A percentile compares a stretch with the other conserved stretches of the same genome.
Evolutionary conservation across 1,140 invertebrate species (phyloP).

Genomic region (Drosophila novamexicana): DNA sequence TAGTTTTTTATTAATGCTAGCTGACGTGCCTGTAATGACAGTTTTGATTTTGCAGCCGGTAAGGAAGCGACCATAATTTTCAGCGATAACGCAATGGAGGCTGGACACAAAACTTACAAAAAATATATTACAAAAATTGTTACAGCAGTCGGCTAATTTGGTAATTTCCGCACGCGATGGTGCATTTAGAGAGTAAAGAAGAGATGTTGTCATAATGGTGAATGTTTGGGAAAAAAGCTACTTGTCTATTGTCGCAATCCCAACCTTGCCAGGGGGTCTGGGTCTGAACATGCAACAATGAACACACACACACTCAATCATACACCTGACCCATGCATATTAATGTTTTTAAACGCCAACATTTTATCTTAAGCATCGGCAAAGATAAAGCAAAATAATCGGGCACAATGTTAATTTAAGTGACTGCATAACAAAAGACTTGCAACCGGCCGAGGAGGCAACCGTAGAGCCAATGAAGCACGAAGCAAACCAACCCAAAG

Average conservation of each 20-base stretch:
- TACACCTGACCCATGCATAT: conserved; percentile 34
- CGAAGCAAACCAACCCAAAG: conserved; percentile 16
- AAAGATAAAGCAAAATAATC: conserved; percentile 42
- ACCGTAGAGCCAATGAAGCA: conserved; percentile 25
- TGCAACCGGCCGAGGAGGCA: conserved; percentile 47
- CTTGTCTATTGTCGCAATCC: conserved; percentile 42
- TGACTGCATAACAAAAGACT: conserved; percentile 74
- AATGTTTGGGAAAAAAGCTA: conserved; percentile 37
- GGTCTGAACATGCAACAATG: conserved; percentile 46
- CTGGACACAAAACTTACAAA: conserved; percentile 8
- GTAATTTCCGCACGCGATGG: conserved; percentile 68
- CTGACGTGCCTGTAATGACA: not conserved
- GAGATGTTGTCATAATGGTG: conserved; percentile 43
- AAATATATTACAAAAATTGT: conserved; percentile 45
- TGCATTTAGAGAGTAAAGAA: not conserved
- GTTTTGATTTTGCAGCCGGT: conserved; percentile 1
- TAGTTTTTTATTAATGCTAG: not conserved
- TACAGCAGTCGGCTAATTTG: conserved; percentile 51
- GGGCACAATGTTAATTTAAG: conserved; percentile 38
- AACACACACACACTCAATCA: conserved; percentile 5
- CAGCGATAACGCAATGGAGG: conserved; percentile 12
- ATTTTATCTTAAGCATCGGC: conserved; percentile 42
- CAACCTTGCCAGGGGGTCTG: conserved; percentile 42
- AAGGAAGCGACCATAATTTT: conserved; percentile 5
- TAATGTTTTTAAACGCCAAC: conserved; percentile 50